Evolutionary conservation across 1,140 invertebrate genomes (phyloP).

Genomic region (Drosophila triauraria): DNA sequence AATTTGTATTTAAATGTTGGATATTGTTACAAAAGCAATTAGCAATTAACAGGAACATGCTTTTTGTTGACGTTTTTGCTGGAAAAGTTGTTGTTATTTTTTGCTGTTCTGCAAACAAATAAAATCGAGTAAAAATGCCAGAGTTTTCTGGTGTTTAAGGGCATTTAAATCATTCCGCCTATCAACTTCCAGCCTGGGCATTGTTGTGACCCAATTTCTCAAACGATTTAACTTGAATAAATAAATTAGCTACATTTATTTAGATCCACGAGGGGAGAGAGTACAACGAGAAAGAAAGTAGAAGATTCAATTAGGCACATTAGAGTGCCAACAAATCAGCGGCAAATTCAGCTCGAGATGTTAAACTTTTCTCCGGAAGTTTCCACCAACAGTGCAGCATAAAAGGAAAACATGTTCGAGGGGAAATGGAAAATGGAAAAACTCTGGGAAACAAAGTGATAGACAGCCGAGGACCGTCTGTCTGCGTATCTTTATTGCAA

Average conservation of each 20-base stretch:
- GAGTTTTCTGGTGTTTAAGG: conserved; percentile 9
- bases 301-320: conserved; percentile 65
- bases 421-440: conserved; percentile 23
- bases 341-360: conserved; percentile 42
- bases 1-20: conserved; percentile 39
- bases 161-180: conserved; percentile 31
- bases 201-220: conserved; percentile 55
- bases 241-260: conserved; percentile 60
- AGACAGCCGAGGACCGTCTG: conserved; percentile 29
- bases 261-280: not conserved
- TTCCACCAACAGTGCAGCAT: conserved; percentile 36
- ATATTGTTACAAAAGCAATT: conserved; percentile 47
- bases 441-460: conserved; percentile 22
- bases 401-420: conserved; percentile 25
- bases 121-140: conserved; percentile 2
- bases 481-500: conserved; percentile 39
- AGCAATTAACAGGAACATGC: conserved; percentile 34
- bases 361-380: conserved; percentile 46
- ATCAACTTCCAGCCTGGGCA: conserved; percentile 18
- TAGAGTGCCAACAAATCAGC: conserved; percentile 54
- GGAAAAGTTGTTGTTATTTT: conserved; percentile 28
- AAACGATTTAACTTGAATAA: conserved; percentile 60
- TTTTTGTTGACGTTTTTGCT: conserved; percentile 5
- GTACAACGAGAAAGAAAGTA: conserved; percentile 28
- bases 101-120: conserved; percentile 1